Conservation (phyloP, 2,113 vertebrate genomes). For the Vulpes ferrilata region DNA sequence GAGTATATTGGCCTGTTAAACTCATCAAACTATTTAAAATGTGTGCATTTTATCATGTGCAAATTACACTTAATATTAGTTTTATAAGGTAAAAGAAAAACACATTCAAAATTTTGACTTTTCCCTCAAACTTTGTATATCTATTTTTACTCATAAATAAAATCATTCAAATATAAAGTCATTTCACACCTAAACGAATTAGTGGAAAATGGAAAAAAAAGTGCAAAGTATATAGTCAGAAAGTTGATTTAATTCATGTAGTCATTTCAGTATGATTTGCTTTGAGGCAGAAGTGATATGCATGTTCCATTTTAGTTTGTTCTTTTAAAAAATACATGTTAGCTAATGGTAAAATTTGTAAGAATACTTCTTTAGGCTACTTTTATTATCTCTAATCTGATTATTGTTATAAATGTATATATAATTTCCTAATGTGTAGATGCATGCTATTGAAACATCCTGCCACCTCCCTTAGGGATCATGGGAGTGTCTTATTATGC, state of each 20-base stretch:
- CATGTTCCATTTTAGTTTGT: background rate
- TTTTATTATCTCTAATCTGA: constrained; percentile 31
- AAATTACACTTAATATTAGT: background rate
- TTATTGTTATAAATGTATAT: background rate
- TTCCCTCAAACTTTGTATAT: background rate
- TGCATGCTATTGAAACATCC: background rate
- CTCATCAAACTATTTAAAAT: constrained; percentile 19
- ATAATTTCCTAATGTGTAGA: constrained; percentile 1
- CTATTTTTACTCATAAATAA: background rate
- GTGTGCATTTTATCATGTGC: background rate
- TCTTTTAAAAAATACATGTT: background rate
- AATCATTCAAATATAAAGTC: background rate
- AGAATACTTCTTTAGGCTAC: background rate
- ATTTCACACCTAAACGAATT: constrained; percentile 1
- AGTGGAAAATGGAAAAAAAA: background rate
- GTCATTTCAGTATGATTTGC: constrained; percentile 1
- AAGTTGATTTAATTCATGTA: background rate
- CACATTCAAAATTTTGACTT: background rate
- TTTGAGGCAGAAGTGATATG: constrained; percentile 20
- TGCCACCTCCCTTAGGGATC: background rate
- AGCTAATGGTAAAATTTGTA: background rate
- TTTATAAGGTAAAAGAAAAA: constrained; percentile 12
- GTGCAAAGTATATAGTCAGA: background rate
- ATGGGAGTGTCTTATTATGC: background rate
- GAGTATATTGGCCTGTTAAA: background rate